Base-by-base conservation (phyloP, 1,140 invertebrate genomes). In the Drosophila murphyi region DNA sequence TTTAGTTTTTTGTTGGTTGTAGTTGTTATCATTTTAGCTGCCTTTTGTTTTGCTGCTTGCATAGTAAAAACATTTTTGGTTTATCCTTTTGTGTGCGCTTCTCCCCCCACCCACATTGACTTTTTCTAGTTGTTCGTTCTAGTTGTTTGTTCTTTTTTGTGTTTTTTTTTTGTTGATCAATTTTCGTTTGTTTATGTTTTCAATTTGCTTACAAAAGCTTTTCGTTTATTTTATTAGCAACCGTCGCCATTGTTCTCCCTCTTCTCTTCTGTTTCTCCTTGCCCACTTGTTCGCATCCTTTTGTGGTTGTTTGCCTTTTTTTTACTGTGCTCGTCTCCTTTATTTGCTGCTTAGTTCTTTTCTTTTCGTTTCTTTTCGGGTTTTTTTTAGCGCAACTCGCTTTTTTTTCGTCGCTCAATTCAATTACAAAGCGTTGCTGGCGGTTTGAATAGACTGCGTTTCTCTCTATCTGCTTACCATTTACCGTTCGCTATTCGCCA, bases 191-290 rank as follows among this genome's bases (percentile, higher is more conserved):
- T 89, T 89, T 90, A 89, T 90, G 83, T 89, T 89, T 89, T 90
- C 86, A 90, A 89, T 90, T 89, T 89, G 86, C 81, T 86, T 90
- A 89, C 86, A 89, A 89, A 90, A 82, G 81, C 87, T 89, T 89
- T 89, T 90, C 81, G 82, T 76, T 90, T 86, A 86, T 90, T 90
- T 89, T 89, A 90, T 89, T 89, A 89, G 86, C 75, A 69, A 63
- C 56, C 54, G 72, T 72, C 70, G 80, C 82, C 79, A 88, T 87
- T 87, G 76, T 88, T 75, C 37, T 43, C 20, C 6, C 20, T n/a
- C 37, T 34, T 47, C 56, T 39, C 31, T 4, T 50, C 37, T 12
- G 31, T 62, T 12, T 29, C 20, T 45, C 37, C 43, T 52, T 51
- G 45, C 37, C 29, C 3, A 3, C 28, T 52, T 48, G 20, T 59